Evolutionary conservation across 1,140 invertebrate species (phyloP), one percentile per base, ranked within the genome.

Genomic region (Pseudachorutes palmiensis): DNA sequence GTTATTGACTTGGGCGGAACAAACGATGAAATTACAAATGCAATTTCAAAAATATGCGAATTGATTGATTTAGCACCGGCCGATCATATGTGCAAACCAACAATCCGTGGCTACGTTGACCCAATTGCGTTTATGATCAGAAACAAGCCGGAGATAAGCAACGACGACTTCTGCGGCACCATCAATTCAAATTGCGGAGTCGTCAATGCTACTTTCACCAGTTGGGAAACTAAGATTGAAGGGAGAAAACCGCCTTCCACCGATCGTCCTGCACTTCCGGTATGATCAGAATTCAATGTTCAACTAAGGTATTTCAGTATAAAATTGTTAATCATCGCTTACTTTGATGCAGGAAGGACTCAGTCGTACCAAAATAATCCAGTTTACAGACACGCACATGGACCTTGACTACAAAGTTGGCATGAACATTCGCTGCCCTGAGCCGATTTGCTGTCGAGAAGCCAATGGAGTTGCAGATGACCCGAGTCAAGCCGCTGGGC

Each of bases 321-420:
- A 12, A 2, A n/a, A n/a, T 60, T 14, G 16, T 28, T 14, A 9
- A 9, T 14, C 12, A 22, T 51, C 3, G 2, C 5, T 28, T 49
- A n/a, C 33, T 9, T 60, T n/a, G n/a, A n/a, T 66, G n/a, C 36
- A 66, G 64, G 5, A 9, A 2, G 55, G 26, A 22, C 9, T 59
- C 60, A 67, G 67, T 12, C 75, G 78, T 9, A 76, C 75, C 22
- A 80, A 81, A 74, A 77, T 83, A 29, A 70, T 83, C 29, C 82
- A 83, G 29, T 57, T 83, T 29, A 79, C 80, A 3, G 81, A 82
- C 70, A 79, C 79, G n/a, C 81, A 83, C 71, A 77, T 77, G 33
- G 81, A 82, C 76, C 76, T 77, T 19, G 74, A 80, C 2, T 82
- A 82, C 69, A 65, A 67, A 19, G 76, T 76, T 68, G 81, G 80